A percentile compares a stretch with the other conserved stretches of the same genome.
Conservation (phyloP, 1,140 invertebrate species). For the Diabrotica virgifera region DNA sequence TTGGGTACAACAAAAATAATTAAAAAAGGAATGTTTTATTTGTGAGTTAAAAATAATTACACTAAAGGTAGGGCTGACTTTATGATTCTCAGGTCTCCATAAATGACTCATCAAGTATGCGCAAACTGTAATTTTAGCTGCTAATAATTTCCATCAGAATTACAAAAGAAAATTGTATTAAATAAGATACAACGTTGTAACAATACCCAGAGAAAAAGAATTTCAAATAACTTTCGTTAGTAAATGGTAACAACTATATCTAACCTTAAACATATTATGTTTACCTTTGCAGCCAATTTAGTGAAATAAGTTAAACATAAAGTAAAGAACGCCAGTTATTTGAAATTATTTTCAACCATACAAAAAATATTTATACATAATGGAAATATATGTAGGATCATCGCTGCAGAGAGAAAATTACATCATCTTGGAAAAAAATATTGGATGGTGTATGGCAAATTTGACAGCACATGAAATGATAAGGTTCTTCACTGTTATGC, state of each 20-base stretch:
- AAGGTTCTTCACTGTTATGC: conserved; percentile 48
- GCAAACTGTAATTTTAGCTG: conserved; percentile 15
- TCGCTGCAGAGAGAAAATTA: neutral
- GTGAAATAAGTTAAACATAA: neutral
- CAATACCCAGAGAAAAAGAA: conserved; percentile 26
- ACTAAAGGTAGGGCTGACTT: no score
- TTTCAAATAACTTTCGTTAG: conserved; percentile 29
- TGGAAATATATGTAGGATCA: conserved; percentile 10
- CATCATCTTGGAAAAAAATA: conserved; percentile 12
- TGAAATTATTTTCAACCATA: conserved; percentile 17
- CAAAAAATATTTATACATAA: conserved; percentile 9
- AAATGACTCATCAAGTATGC: neutral
- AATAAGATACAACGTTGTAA: conserved; percentile 24
- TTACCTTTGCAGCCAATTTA: conserved; percentile 5
- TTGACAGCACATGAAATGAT: conserved; percentile 27
- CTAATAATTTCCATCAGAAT: conserved; percentile 21
- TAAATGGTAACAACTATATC: conserved; percentile 16
- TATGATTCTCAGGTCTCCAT: neutral
- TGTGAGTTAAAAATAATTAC: no score
- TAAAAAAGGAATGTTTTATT: no score
- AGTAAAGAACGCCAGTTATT: conserved; percentile 15
- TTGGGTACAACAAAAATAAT: no score
- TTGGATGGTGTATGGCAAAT: conserved; percentile 17
- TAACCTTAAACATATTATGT: conserved; percentile 9
- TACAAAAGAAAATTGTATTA: neutral